Evolutionary conservation across 2,888 invertebrate genomes (phyloP).

Genomic region (Alcis repandata): DNA sequence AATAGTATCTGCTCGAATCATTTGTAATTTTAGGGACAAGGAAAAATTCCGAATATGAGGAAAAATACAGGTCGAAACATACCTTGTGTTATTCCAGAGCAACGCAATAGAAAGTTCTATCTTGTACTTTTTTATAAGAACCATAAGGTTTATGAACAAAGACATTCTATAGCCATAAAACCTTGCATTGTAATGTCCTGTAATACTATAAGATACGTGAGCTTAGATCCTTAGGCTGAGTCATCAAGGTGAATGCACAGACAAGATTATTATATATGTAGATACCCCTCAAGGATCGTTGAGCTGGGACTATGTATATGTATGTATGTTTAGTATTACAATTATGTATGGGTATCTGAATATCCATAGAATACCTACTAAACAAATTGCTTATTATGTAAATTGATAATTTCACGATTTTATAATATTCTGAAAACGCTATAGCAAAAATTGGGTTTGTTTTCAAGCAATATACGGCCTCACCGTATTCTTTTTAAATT

Average conservation of each 20-base stretch:
- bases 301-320: not conserved
- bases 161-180: constrained; percentile 11
- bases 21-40: no score
- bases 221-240: constrained; percentile 10
- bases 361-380: no score
- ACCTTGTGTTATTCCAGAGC: not conserved
- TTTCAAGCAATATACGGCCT: no score
- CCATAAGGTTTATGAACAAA: not conserved
- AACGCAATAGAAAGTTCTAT: not conserved
- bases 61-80: not conserved
- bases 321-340: not conserved
- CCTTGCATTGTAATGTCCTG: constrained; percentile 5
- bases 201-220: not conserved
- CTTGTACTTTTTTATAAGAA: constrained; percentile 11
- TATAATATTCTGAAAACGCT: no score
- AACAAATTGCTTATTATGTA: no score
- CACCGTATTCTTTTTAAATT: no score
- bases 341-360: not conserved
- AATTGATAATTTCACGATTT: no score
- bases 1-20: no score
- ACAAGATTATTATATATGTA: constrained; percentile 1
- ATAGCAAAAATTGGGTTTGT: no score
- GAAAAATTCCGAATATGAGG: not conserved
- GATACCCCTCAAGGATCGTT: constrained; percentile 3
- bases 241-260: constrained; percentile 27